These are phyloP conservation scores for Acrossocheilus fasciatus DNA, from an alignment of 2,797 vertebrate species.

Conservation along the genomic window DNA sequence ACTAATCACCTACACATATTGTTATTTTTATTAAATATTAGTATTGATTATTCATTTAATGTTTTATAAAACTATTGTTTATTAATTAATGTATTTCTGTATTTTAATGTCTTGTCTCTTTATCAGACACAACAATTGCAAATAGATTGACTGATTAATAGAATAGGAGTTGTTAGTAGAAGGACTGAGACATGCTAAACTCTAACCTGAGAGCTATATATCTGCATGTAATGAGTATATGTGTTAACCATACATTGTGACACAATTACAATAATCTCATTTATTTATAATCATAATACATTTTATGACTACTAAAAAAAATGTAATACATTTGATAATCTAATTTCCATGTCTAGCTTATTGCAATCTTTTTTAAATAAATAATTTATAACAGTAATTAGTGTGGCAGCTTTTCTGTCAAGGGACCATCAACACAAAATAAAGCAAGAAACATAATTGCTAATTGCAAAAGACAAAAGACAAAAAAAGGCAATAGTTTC, in stretches of 20 bases:
- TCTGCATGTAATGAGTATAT: neutral
- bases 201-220: neutral
- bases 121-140: neutral
- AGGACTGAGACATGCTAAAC: neutral
- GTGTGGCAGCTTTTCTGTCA: neutral
- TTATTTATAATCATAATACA: neutral
- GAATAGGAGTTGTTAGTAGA: neutral
- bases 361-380: neutral
- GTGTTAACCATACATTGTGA: neutral
- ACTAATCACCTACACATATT: neutral
- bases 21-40: neutral
- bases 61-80: neutral
- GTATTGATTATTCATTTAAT: neutral
- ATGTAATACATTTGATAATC: neutral
- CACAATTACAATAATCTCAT: neutral
- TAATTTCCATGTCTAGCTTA: neutral
- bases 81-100: too few species aligned
- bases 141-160: neutral
- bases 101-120: neutral
- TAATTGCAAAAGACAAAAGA: neutral
- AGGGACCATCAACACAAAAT: slow-evolving; percentile 5
- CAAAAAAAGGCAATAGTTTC: neutral
- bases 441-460: neutral
- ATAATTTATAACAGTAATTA: slow-evolving; percentile 10
- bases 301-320: neutral